Conservation (phyloP, 2,888 invertebrate species). For the Heliconius hortense region DNA sequence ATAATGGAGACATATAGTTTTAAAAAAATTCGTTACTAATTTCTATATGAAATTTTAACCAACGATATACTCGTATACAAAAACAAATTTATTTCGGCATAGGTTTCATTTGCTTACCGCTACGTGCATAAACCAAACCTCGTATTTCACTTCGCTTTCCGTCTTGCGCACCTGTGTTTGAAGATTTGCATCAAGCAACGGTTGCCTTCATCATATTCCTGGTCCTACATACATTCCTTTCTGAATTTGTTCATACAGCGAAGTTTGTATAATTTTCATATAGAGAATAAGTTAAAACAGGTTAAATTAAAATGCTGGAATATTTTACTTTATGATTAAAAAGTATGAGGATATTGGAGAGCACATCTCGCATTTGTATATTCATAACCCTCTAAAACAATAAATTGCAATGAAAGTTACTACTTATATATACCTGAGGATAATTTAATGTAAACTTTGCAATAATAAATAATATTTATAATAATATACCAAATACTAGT, state of each 20-base stretch:
- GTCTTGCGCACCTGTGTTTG: slow-evolving; percentile 20
- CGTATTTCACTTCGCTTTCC: slow-evolving; percentile 21
- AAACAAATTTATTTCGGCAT: background rate
- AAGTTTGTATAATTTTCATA: slow-evolving; percentile 1
- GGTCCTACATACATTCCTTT: slow-evolving; percentile 3
- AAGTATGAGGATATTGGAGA: background rate
- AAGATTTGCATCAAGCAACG: slow-evolving; percentile 19
- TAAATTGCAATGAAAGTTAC: no score
- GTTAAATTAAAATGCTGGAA: background rate
- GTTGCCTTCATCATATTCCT: slow-evolving; percentile 1
- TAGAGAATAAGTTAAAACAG: background rate
- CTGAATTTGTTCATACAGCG: slow-evolving; percentile 6
- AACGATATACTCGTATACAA: no score
- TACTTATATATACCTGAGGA: no score
- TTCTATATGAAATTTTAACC: no score
- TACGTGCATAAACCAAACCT: slow-evolving; percentile 12
- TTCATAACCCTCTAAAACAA: no score
- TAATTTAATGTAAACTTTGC: no score
- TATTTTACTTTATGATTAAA: background rate
- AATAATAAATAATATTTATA: no score
- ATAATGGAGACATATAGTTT: no score
- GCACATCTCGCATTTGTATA: background rate
- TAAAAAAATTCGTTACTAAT: no score
- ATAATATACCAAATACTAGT: no score
- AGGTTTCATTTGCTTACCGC: background rate